Base-by-base conservation (phyloP, 2,888 invertebrate genomes). In the Noctua comes region DNA sequence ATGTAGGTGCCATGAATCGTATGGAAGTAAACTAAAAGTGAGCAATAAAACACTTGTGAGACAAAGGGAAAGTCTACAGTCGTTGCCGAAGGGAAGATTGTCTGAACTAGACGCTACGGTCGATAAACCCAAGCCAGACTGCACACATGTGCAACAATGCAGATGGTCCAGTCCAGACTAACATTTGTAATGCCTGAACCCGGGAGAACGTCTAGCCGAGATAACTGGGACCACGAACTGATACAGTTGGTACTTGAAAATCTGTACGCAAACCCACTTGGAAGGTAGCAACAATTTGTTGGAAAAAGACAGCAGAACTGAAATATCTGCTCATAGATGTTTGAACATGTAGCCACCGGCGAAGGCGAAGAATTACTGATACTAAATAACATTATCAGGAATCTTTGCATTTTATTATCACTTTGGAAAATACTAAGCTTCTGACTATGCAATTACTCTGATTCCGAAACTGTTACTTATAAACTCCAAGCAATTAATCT, bases 101-200 rank as follows among this genome's bases (percentile, higher is more conserved):
- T 90, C 87, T 87, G 87, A 91, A 92, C 91, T 71, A 82, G 93
- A 93, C 93, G 89, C 83, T 91, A 93, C 95, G 96, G 95, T 96
- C 96, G 94, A 95, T 96, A 96, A 95, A 94, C 94, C 90, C 92
- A 89, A 92, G 91, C 88, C 92, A 91, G 90, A 88, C 91, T 81
- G 82, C 90, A 84, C 89, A 91, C 88, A 90, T 91, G 88, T 90
- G 88, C 90, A 92, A 93, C 90, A 92, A 89, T 90, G 91, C 91
- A 93, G 90, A 92, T 92, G 85, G 90, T 92, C 91, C 87, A 91
- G 87, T 91, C 87, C 87, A 91, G 87, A 90, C 89, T 88, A 91
- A 90, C 80, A 77, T 82, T 88, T 87, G 88, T 85, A 88, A 87
- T 80, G 88, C 88, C 91, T 89, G 86, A 85, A 86, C 88, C 86